Conservation (phyloP, 1,140 invertebrate species). For the Neelides sp. region DNA sequence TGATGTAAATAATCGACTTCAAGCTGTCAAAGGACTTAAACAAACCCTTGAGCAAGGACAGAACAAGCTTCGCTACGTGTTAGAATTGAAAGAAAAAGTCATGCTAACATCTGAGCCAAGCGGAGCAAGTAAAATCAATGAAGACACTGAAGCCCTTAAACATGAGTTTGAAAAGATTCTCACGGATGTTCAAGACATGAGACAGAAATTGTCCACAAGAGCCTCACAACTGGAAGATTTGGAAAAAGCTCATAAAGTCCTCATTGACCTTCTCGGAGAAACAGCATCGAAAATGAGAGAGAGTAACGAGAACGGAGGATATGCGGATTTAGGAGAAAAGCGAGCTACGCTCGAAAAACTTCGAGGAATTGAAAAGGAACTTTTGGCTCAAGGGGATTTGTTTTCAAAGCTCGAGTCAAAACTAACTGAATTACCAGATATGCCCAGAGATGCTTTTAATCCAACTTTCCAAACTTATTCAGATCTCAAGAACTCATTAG, state of each 20-base stretch:
- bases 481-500: conserved; percentile 43
- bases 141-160: conserved; percentile 74
- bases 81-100: conserved; percentile 83
- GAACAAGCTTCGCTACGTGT: conserved; percentile 67
- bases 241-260: conserved; percentile 49
- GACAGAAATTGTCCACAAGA: conserved; percentile 55
- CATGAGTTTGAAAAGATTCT: conserved; percentile 75
- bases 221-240: conserved; percentile 62
- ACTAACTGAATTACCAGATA: conserved; percentile 29
- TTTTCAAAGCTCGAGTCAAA: conserved; percentile 42
- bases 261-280: conserved; percentile 73
- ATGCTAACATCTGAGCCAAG: conserved; percentile 79
- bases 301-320: conserved; percentile 45
- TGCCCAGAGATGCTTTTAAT: conserved; percentile 40
- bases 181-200: conserved; percentile 60
- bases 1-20: conserved; percentile 70
- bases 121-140: conserved; percentile 72
- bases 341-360: conserved; percentile 73
- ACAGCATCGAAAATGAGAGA: conserved; percentile 57
- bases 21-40: conserved; percentile 66
- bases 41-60: conserved; percentile 80
- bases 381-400: conserved; percentile 59
- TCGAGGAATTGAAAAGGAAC: conserved; percentile 59
- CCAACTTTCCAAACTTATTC: conserved; percentile 56
- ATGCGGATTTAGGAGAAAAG: conserved; percentile 74